phyloP scores from a whole-genome alignment of 2,113 vertebrate genomes.

The Pollachius pollachius region DNA sequence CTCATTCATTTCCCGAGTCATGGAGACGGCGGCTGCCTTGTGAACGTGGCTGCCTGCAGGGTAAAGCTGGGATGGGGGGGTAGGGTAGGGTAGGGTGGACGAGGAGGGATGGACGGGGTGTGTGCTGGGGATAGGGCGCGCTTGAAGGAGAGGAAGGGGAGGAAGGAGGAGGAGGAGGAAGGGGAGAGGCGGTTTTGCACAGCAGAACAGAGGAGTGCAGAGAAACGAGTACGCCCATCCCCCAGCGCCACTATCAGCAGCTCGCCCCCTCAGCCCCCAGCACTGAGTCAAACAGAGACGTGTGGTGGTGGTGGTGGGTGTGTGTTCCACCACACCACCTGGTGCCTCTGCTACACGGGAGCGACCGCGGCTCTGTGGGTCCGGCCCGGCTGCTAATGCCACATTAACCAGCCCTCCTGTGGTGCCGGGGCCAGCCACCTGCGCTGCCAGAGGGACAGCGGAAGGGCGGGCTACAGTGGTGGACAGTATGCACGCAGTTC shows the following conservation, averaged over 20 bases:
- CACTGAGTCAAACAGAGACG: constrained; percentile 45
- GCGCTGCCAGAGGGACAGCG: neutral
- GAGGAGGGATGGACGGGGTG: neutral
- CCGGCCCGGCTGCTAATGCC: constrained; percentile 8
- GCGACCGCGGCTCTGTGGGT: neutral
- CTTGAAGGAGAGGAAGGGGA: neutral
- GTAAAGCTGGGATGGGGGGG: neutral
- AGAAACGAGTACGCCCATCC: too few species aligned
- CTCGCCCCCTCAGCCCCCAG: too few species aligned
- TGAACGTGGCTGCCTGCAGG: constrained; percentile 21
- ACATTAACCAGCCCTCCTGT: constrained; percentile 23
- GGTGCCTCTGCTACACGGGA: constrained; percentile 17
- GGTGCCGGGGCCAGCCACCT: constrained; percentile 24
- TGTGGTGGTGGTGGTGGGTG: constrained; percentile 22
- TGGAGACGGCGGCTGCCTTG: constrained; percentile 8
- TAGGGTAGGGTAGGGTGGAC: neutral
- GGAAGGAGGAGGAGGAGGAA: neutral
- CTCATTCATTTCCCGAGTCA: constrained; percentile 24
- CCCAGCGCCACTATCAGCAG: too few species aligned
- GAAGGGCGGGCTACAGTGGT: neutral
- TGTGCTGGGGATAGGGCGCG: neutral
- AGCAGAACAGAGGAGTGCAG: constrained; percentile 2
- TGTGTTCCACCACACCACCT: constrained; percentile 16
- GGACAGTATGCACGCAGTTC: constrained; percentile 1
- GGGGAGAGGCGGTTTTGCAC: neutral